phyloP scores from a whole-genome alignment of 1,140 invertebrate genomes.

The Neuroterus valhalla region DNA sequence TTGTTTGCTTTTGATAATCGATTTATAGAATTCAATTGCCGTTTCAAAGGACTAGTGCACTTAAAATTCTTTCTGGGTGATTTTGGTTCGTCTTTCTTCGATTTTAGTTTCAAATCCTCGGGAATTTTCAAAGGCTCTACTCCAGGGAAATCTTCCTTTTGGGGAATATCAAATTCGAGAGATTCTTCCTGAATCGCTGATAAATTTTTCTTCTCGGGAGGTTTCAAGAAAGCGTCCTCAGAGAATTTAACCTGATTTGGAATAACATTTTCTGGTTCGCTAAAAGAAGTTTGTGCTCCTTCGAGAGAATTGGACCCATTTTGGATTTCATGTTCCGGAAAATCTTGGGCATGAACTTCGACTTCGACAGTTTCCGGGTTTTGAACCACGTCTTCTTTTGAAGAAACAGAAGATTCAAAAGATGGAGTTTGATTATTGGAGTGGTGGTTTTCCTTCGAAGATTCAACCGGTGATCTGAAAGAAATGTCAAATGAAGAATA shows the following conservation, averaged over 20 bases:
- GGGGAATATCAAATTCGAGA: background rate
- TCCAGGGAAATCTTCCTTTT: background rate
- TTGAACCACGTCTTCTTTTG: background rate
- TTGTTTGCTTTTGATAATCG: conserved; percentile 5
- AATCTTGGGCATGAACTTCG: background rate
- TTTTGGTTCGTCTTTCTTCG: background rate
- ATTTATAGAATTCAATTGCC: conserved; percentile 32
- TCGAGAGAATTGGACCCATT: background rate
- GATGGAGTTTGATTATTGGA: background rate
- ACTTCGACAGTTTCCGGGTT: background rate
- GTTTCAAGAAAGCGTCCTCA: background rate
- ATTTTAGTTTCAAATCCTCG: background rate
- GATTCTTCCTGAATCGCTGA: background rate
- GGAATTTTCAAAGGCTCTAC: background rate
- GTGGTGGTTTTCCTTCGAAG: background rate
- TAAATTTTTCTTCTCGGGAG: background rate
- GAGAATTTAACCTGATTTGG: background rate
- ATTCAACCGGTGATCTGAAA: no score
- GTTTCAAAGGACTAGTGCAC: background rate
- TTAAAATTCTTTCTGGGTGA: background rate
- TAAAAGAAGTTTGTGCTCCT: background rate
- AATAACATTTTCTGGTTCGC: background rate
- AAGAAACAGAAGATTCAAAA: background rate
- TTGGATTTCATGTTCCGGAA: background rate
- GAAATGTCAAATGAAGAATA: no score